These are phyloP conservation scores for Phalera bucephala DNA, from an alignment of 2,888 invertebrate genomes.

Conservation along the genomic window DNA sequence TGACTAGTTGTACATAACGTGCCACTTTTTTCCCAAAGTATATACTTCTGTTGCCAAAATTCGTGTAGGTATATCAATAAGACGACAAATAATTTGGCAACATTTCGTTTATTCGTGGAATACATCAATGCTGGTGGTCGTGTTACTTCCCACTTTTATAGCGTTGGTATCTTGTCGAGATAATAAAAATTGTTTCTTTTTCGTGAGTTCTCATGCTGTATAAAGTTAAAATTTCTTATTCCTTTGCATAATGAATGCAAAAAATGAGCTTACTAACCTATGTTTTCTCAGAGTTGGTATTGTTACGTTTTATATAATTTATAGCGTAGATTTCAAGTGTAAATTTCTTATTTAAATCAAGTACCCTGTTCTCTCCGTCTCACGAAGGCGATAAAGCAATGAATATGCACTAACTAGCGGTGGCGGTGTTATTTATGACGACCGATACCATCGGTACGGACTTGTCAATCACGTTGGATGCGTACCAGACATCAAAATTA, in stretches of 20 bases:
- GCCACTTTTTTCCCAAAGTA: conserved; percentile 15
- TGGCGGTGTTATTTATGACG: conserved; percentile 78
- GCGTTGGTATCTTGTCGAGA: conserved; percentile 26
- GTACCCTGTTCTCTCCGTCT: conserved; percentile 25
- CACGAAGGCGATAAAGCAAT: conserved; percentile 53
- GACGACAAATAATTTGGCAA: conserved; percentile 34
- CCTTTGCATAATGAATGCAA: conserved; percentile 22
- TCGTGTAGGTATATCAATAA: conserved; percentile 26
- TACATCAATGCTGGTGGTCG: conserved; percentile 37
- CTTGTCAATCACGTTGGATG: conserved; percentile 73
- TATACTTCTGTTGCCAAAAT: conserved; percentile 23
- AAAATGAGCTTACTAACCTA: conserved; percentile 12
- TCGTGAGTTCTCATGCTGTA: conserved; percentile 32
- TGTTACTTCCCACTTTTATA: conserved; percentile 32
- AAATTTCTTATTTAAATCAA: conserved; percentile 20
- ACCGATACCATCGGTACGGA: conserved; percentile 73
- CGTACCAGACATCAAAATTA: conserved; percentile 52
- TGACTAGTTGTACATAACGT: conserved; percentile 14
- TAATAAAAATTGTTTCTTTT: conserved; percentile 33
- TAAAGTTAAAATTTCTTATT: conserved; percentile 6
- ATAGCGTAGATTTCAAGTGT: conserved; percentile 10
- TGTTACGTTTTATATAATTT: conserved; percentile 18
- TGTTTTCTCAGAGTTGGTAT: conserved; percentile 17
- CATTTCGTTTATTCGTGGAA: conserved; percentile 34
- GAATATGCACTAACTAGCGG: conserved; percentile 78